phyloP scores from a whole-genome alignment of 2,888 invertebrate species.

The Thyatira batis region DNA sequence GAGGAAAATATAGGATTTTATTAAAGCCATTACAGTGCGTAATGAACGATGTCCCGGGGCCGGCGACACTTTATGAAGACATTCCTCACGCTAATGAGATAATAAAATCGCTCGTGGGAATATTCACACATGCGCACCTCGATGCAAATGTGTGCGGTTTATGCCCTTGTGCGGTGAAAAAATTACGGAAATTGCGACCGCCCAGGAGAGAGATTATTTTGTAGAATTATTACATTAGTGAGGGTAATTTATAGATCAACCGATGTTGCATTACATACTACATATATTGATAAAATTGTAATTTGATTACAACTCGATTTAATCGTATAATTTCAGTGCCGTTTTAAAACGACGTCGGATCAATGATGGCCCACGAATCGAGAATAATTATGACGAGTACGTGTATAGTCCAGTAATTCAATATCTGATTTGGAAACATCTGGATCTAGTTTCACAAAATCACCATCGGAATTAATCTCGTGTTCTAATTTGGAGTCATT shows the following conservation, averaged over 20 bases:
- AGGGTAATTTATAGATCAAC: not conserved
- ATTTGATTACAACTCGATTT: not conserved
- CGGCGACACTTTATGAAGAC: slow-evolving; percentile 75
- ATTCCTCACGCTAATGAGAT: slow-evolving; percentile 74
- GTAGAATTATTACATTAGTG: not conserved
- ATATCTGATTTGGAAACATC: not conserved
- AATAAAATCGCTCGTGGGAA: slow-evolving; percentile 66
- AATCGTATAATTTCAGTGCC: not conserved
- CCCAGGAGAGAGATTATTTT: slow-evolving; percentile 23
- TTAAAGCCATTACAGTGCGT: slow-evolving; percentile 65
- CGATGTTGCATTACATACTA: not conserved
- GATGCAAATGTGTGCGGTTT: slow-evolving; percentile 23
- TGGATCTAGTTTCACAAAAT: slow-evolving; percentile 4
- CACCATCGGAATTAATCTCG: slow-evolving; percentile 20
- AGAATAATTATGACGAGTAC: not conserved
- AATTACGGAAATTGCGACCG: slow-evolving; percentile 27
- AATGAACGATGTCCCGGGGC: slow-evolving; percentile 74
- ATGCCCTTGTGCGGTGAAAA: slow-evolving; percentile 33
- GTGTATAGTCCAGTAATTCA: not conserved
- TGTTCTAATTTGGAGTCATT: slow-evolving; percentile 34
- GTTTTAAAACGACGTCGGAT: not conserved
- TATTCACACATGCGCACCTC: slow-evolving; percentile 21
- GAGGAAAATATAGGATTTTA: slow-evolving; percentile 59
- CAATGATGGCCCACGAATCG: not conserved
- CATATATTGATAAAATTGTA: not conserved